These are phyloP conservation scores for Drepana falcataria DNA, from an alignment of 2,888 invertebrate species.

Conservation along the genomic window DNA sequence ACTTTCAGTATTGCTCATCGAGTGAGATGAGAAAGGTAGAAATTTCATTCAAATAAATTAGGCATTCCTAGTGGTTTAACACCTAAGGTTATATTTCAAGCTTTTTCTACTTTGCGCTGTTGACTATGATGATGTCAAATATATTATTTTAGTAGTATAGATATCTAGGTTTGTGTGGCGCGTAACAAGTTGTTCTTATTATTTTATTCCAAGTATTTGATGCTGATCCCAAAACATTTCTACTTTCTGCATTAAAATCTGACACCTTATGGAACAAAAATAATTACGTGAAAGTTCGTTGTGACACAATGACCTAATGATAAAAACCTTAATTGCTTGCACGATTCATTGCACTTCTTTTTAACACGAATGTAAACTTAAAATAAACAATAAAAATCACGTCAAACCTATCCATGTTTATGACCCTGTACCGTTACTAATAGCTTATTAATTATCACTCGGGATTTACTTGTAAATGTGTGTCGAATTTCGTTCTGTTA, in stretches of 20 bases:
- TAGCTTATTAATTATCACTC: background rate
- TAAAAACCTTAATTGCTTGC: slow-evolving; percentile 1
- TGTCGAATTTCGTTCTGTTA: background rate
- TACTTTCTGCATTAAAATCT: too few species aligned
- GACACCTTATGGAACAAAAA: slow-evolving; percentile 5
- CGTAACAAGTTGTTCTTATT: too few species aligned
- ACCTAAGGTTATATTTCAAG: too few species aligned
- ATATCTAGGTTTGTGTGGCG: too few species aligned
- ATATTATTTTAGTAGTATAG: too few species aligned
- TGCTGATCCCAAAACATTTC: background rate
- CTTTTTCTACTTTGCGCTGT: too few species aligned
- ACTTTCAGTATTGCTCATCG: too few species aligned
- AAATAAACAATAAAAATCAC: background rate
- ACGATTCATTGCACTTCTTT: background rate
- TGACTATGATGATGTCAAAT: too few species aligned
- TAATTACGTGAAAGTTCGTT: slow-evolving; percentile 4
- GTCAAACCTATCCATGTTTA: background rate
- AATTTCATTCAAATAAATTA: too few species aligned
- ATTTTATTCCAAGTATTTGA: slow-evolving; percentile 9
- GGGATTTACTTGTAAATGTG: too few species aligned
- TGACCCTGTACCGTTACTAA: background rate
- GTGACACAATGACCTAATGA: slow-evolving; percentile 11
- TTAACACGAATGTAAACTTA: background rate
- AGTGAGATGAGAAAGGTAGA: too few species aligned
- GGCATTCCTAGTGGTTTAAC: too few species aligned